Evolutionary conservation across 2,113 vertebrate genomes (phyloP).

Genomic region (human): GRCh38 chr3:151282001-151282500

Average conservation of each 20-base stretch:
- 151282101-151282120: not conserved
- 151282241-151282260: not conserved
- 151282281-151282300: not conserved
- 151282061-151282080: not conserved
- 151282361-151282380: not conserved
- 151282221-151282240: not conserved
- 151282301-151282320: not conserved
- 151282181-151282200: not conserved
- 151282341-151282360: not conserved
- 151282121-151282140: not conserved
- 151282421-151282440: accelerated
- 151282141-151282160: accelerated
- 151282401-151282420: not conserved
- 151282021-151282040: not conserved
- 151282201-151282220: not conserved
- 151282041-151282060: not conserved
- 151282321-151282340: not conserved
- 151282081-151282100: not conserved
- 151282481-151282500: not conserved
- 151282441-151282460: not conserved
- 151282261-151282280: not conserved
- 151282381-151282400: not conserved
- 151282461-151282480: not conserved
- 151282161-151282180: not conserved
- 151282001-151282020: not conserved